Base-by-base conservation (phyloP, 2,113 vertebrate genomes). In the Etheostoma cragini region DNA sequence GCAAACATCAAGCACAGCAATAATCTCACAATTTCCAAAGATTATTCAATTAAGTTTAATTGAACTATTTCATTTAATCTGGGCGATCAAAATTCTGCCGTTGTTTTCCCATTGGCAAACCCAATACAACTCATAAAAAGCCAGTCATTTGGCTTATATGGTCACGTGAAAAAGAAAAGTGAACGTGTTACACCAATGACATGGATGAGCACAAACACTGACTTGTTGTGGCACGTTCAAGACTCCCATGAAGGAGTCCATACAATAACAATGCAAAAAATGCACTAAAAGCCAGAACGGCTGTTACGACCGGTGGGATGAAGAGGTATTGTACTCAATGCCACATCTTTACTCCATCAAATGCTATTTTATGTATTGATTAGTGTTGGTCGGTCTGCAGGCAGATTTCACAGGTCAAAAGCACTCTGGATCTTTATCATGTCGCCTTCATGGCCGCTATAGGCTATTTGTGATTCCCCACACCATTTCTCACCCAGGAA, bases 401-500 rank as follows among this genome's bases (percentile, higher is more conserved):
- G 35, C 38, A 33, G 12, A 47, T 47, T 4, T n/a, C 17, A 45
- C 61, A n/a, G 52, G 12, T 57, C 24, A 30, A 7, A 54, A 4
- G 16, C 35, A 67, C 26, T 54, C 24, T 30, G 22, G 35, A 71
- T 24, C 12, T 8, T 8, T n/a, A 46, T 53, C 64, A 26, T 47
- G 22, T 73, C 13, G 26, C 60, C 42, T 24, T 60, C 47, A 2
- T 30, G 42, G 24, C 14, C 35, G 16, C 15, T 24, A 7, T 30
- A n/a, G n/a, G n/a, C n/a, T n/a, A 47, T 33, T 52, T 72, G 22
- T 47, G 1, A 63, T 67, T 64, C 52, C n/a, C 21, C 11, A 26
- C 69, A 71, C 8, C 33, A 14, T 63, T 21, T 71, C 52, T 42
- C 74, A 58, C n/a, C 3, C 8, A 24, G 49, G 45, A 69, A 50